These are phyloP conservation scores for Chloroclysta siterata DNA, from an alignment of 2,888 invertebrate species.

Conservation along the genomic window DNA sequence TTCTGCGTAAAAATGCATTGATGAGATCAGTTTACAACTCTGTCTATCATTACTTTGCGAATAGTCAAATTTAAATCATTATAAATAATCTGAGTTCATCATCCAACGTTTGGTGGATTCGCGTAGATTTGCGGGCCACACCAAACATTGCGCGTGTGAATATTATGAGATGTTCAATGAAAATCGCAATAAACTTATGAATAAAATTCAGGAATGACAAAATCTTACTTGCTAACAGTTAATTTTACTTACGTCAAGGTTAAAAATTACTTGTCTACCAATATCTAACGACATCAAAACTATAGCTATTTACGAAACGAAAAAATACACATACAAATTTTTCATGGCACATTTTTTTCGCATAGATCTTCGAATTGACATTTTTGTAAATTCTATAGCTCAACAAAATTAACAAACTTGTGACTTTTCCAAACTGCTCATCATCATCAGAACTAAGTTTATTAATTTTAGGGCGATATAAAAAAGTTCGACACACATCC, in stretches of 20 bases:
- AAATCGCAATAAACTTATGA: conserved; percentile 37
- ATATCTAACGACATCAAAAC: conserved; percentile 32
- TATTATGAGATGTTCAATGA: conserved; percentile 32
- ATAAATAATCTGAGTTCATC: not conserved
- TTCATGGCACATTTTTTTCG: conserved; percentile 39
- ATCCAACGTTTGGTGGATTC: conserved; percentile 12
- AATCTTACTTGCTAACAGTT: conserved; percentile 33
- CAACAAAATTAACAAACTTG: conserved; percentile 30
- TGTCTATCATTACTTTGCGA: not conserved
- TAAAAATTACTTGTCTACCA: conserved; percentile 38
- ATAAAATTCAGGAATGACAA: conserved; percentile 58
- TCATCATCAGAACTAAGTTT: conserved; percentile 18
- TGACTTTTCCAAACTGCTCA: conserved; percentile 2
- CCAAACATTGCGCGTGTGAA: conserved; percentile 31
- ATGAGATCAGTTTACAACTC: not conserved
- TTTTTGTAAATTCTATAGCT: conserved; percentile 20
- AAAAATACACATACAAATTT: conserved; percentile 24
- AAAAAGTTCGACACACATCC: conserved; percentile 20
- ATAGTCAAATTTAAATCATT: not conserved
- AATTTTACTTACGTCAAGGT: conserved; percentile 34
- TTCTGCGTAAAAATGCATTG: not conserved
- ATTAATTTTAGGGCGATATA: conserved; percentile 20
- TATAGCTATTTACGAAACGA: conserved; percentile 8
- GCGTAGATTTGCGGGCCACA: conserved; percentile 30
- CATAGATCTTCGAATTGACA: conserved; percentile 28